phyloP scores from a whole-genome alignment of 1,140 invertebrate genomes.

The Littorina saxatilis region DNA sequence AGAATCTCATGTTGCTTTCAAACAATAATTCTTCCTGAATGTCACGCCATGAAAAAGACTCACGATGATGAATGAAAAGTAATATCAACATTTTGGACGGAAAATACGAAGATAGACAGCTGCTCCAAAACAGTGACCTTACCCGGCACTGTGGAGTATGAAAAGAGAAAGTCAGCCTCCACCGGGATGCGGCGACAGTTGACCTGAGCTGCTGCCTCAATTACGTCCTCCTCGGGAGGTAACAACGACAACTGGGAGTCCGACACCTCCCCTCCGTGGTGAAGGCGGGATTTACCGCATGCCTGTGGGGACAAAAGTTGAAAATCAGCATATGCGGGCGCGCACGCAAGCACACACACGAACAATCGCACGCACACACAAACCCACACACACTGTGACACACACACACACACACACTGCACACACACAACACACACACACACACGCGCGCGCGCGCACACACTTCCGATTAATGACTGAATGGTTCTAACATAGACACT shows the following conservation, averaged over 20 bases:
- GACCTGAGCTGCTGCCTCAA: conserved; percentile 45
- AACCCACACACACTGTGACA: not conserved
- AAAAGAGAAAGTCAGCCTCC: conserved; percentile 95
- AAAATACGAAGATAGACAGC: too few species aligned
- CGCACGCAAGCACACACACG: conserved; percentile 1
- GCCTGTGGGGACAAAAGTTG: conserved; percentile 48
- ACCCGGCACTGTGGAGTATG: conserved; percentile 96
- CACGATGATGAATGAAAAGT: too few species aligned
- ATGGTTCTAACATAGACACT: too few species aligned
- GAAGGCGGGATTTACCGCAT: conserved; percentile 58
- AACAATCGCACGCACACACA: not conserved
- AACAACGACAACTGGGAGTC: conserved; percentile 43
- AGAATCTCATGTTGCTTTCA: too few species aligned
- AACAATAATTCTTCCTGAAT: too few species aligned
- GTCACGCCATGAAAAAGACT: too few species aligned
- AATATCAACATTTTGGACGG: too few species aligned
- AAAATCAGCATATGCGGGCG: not conserved
- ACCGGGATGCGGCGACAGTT: conserved; percentile 87
- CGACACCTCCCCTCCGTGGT: conserved; percentile 57
- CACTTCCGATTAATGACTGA: too few species aligned
- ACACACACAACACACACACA: too few species aligned
- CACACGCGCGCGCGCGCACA: too few species aligned
- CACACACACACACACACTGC: too few species aligned
- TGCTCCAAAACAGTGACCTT: conserved; percentile 43
- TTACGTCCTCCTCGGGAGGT: conserved; percentile 51